These are phyloP conservation scores for Hydrozoanthus gracilis DNA, from an alignment of 92 coral and sea anemone genomes.

Conservation along the genomic window DNA sequence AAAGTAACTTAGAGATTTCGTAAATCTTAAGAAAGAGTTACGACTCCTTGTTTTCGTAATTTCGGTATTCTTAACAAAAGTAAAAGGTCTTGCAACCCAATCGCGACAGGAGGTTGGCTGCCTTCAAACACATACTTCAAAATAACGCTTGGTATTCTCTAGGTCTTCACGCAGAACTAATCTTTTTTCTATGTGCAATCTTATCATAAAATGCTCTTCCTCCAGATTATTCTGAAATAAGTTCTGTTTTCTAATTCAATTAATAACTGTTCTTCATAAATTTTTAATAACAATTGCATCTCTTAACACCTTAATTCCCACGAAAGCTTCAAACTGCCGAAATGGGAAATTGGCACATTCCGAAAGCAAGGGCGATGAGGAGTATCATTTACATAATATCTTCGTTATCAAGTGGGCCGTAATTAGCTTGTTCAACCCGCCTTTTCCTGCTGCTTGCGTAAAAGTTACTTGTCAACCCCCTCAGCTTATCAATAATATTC, in stretches of 20 bases:
- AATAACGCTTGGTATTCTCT: slow-evolving; percentile 14
- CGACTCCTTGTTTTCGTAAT: not conserved
- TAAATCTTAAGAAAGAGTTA: not conserved
- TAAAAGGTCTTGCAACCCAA: not conserved
- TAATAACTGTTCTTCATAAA: not conserved
- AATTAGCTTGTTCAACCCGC: slow-evolving; percentile 68
- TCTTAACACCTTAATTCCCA: slow-evolving; percentile 42
- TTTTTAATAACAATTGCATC: not conserved
- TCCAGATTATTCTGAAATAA: slow-evolving; percentile 8
- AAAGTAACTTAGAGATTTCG: not conserved
- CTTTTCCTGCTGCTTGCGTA: slow-evolving; percentile 63
- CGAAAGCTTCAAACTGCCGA: slow-evolving; percentile 1
- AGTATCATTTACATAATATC: slow-evolving; percentile 12
- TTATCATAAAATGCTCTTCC: not conserved
- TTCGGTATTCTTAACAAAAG: not conserved
- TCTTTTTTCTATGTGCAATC: slow-evolving; percentile 14
- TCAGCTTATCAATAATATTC: slow-evolving; percentile 66
- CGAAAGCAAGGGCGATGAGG: not conserved
- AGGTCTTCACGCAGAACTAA: slow-evolving; percentile 14
- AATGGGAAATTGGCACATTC: slow-evolving; percentile 7
- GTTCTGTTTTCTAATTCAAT: slow-evolving; percentile 26
- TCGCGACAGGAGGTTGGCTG: slow-evolving; percentile 22
- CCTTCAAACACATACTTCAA: not conserved
- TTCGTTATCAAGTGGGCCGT: slow-evolving; percentile 73
- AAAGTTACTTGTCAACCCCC: slow-evolving; percentile 40